Evolutionary conservation across 2,888 invertebrate species (phyloP).

Genomic region (Lordiphosa andalusiaca): DNA sequence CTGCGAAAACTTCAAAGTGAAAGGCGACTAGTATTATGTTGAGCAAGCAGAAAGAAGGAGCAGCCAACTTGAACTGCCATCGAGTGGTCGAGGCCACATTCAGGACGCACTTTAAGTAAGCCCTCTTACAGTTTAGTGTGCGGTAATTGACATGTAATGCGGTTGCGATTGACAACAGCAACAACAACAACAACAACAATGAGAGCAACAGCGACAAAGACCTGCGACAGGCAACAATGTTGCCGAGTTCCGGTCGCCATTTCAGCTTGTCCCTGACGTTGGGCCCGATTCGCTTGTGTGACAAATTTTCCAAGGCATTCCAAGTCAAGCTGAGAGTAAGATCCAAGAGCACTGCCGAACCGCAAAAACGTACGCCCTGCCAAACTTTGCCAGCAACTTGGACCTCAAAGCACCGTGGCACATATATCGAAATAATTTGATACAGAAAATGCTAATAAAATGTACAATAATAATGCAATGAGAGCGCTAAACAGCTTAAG

Average conservation of each 20-base stretch:
- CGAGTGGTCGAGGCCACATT: slow-evolving; percentile 41
- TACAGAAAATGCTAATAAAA: not conserved
- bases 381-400: slow-evolving; percentile 34
- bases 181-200: slow-evolving; percentile 38
- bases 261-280: slow-evolving; percentile 33
- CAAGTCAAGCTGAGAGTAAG: slow-evolving; percentile 18
- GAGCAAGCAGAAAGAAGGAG: slow-evolving; percentile 14
- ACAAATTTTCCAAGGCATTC: slow-evolving; percentile 55
- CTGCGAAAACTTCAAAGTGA: slow-evolving; percentile 46
- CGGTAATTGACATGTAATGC: slow-evolving; percentile 75
- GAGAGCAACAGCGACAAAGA: slow-evolving; percentile 11
- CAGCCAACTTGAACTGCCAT: slow-evolving; percentile 15
- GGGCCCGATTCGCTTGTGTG: slow-evolving; percentile 31
- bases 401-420: slow-evolving; percentile 35
- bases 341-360: slow-evolving; percentile 22
- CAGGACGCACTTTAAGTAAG: slow-evolving; percentile 60
- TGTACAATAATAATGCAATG: too few species aligned
- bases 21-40: slow-evolving; percentile 44
- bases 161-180: slow-evolving; percentile 70
- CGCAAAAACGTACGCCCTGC: slow-evolving; percentile 40
- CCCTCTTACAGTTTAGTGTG: slow-evolving; percentile 63
- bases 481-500: too few species aligned
- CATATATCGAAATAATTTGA: not conserved
- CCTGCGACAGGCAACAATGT: slow-evolving; percentile 42
- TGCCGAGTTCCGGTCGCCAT: slow-evolving; percentile 55